Evolutionary conservation across 2,113 vertebrate genomes (phyloP).

Genomic region (human): GRCh38 chr1:107327501-107328000

Average conservation of each 20-base stretch:
- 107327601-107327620: not conserved
- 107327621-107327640: not conserved
- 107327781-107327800: not conserved
- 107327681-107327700: not conserved
- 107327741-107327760: not conserved
- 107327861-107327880: not conserved
- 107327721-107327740: not conserved
- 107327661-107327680: not conserved
- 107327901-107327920: not conserved
- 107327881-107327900: not conserved
- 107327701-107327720: not conserved
- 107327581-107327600: not conserved
- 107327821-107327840: not conserved
- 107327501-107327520: not conserved
- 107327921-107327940: not conserved
- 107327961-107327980: slow-evolving; percentile 57
- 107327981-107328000: slow-evolving; percentile 38
- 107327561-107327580: not conserved
- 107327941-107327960: not conserved
- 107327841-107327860: not conserved
- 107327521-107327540: not conserved
- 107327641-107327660: not conserved
- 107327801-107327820: not conserved
- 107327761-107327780: not conserved
- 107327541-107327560: not conserved